Base-by-base conservation (phyloP, 2,888 invertebrate species). In the Argyresthia goedartella region DNA sequence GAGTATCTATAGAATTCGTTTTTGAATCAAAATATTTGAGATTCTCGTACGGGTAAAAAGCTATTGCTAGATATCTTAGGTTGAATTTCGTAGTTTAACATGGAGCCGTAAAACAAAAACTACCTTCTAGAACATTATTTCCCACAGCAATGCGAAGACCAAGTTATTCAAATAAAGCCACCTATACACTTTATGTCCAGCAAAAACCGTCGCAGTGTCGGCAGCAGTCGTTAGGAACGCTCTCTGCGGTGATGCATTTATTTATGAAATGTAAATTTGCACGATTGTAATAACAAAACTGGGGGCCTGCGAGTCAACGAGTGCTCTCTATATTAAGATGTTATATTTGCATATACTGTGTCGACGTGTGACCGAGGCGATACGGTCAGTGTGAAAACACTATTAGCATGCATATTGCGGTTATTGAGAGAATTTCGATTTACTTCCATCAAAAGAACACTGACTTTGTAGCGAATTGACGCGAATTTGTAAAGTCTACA, bases 271-370 rank as follows among this genome's bases (percentile, higher is more conserved):
- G 87, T 84, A 87, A 87, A 87, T 87, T 69, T 73, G 73, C 76
- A 77, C 82, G 85, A 84, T 87, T 87, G 86, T 86, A 87, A 87
- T 86, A 87, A 85, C 86, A 85, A 87, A 87, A 86, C 82, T 72
- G 70, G 66, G 25, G 16, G 34, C 25, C 25, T 25, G 25, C 25
- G 25, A 25, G 25, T 25, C 25, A 16, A 50, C n/a, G 73, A 73
- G 77, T 74, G 71, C 78, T 76, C 81, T 76, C 81, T 86, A 81
- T 85, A 87, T 87, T 87, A 85, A 87, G 87, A 87, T 87, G 87
- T 87, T 76, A 65, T 78, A 87, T 87, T 87, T 81, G 82, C 87
- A 87, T 87, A 78, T 65, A 63, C 75, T 67, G 70, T 61, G 56
- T 57, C 63, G 67, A 75, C 70, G 79, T 79, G 76, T 78, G 76